These are phyloP conservation scores for Eumerus sabulonum DNA, from an alignment of 2,888 invertebrate species.

Conservation along the genomic window DNA sequence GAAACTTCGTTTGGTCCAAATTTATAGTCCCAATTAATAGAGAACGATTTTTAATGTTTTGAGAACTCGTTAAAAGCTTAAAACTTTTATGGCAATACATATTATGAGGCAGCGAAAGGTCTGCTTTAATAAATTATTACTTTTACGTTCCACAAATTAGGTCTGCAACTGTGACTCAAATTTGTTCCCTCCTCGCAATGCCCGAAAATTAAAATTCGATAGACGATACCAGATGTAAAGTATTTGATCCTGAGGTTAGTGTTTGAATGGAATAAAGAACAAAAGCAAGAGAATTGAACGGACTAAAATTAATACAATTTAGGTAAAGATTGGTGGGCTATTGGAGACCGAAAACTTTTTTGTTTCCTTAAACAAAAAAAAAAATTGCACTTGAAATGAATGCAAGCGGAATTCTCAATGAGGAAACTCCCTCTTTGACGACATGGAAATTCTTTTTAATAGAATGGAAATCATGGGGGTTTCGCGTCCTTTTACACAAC, in stretches of 20 bases:
- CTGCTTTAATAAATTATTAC: constrained; percentile 21
- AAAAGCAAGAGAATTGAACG: too few relatives aligned
- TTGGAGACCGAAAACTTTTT: constrained; percentile 54
- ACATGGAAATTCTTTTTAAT: constrained; percentile 63
- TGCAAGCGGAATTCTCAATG: constrained; percentile 67
- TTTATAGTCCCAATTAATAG: constrained; percentile 50
- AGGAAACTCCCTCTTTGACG: constrained; percentile 48
- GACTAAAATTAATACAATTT: constrained; percentile 56
- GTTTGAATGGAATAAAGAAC: constrained; percentile 45
- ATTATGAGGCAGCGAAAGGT: constrained; percentile 35
- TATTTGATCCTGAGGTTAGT: constrained; percentile 55
- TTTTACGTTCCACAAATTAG: constrained; percentile 14
- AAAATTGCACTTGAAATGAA: constrained; percentile 61
- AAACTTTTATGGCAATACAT: constrained; percentile 41
- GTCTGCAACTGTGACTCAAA: constrained; percentile 13
- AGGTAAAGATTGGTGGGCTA: constrained; percentile 26
- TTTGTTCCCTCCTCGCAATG: not conserved
- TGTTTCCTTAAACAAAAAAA: constrained; percentile 51
- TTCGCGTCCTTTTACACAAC: constrained; percentile 26
- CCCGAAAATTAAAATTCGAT: constrained; percentile 48
- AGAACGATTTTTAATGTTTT: constrained; percentile 52
- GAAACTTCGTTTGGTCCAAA: not conserved
- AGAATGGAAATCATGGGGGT: constrained; percentile 52
- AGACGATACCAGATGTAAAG: constrained; percentile 46
- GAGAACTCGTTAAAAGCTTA: constrained; percentile 64